These are phyloP conservation scores for Bhutanitis thaidina DNA, from an alignment of 2,888 invertebrate species.

Conservation along the genomic window DNA sequence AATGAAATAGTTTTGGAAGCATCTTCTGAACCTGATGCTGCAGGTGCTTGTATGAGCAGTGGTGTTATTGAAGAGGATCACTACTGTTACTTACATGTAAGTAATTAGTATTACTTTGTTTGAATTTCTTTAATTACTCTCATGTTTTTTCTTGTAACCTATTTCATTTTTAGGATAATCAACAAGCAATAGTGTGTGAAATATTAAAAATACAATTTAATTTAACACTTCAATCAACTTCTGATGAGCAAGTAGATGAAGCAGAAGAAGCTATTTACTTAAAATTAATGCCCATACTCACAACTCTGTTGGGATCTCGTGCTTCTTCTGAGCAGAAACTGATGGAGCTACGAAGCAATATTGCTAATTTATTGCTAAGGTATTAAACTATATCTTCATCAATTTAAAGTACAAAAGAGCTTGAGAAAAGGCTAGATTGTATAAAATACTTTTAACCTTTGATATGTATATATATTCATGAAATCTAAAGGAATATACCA, in stretches of 20 bases:
- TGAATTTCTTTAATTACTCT: neutral
- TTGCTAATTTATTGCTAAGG: conserved; percentile 90
- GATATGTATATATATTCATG: too few relatives aligned
- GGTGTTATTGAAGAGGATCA: conserved; percentile 34
- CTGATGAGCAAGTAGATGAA: conserved; percentile 69
- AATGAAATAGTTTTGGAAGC: conserved; percentile 81
- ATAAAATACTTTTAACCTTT: too few relatives aligned
- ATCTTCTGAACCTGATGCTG: conserved; percentile 35
- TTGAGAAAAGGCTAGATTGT: too few relatives aligned
- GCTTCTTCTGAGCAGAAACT: conserved; percentile 79
- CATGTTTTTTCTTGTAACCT: neutral
- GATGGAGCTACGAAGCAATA: conserved; percentile 87
- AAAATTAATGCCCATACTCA: conserved; percentile 85
- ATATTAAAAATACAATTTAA: conserved; percentile 90
- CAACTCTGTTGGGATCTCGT: conserved; percentile 83
- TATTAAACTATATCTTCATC: conserved; percentile 24
- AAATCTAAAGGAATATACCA: too few relatives aligned
- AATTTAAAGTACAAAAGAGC: too few relatives aligned
- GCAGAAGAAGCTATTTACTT: conserved; percentile 86
- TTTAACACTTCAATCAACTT: conserved; percentile 78
- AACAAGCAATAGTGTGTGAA: conserved; percentile 84
- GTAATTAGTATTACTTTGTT: conserved; percentile 19
- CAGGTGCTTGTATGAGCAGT: conserved; percentile 28
- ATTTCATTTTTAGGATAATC: conserved; percentile 67
- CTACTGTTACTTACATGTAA: conserved; percentile 47